Percentiles rank a stretch among this genome's conserved stretches.
These are phyloP conservation scores for Augochlora pura DNA, from an alignment of 1,140 invertebrate species.

Conservation along the genomic window DNA sequence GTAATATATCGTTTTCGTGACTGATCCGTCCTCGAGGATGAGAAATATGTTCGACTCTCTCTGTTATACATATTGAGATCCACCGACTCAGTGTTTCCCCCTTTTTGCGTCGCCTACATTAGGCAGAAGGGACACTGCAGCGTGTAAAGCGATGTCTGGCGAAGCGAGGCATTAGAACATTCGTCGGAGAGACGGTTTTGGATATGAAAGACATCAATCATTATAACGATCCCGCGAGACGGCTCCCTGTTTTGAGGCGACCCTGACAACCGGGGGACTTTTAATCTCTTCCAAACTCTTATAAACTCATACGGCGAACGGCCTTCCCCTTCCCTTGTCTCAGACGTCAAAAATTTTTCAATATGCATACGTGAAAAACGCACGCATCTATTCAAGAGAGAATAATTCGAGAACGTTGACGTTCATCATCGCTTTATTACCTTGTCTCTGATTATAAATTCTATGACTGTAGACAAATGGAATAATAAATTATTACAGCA, in stretches of 20 bases:
- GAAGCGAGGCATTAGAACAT: constrained; percentile 41
- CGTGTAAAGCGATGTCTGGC: constrained; percentile 35
- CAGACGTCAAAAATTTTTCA: constrained; percentile 1
- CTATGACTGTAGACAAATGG: too few relatives aligned
- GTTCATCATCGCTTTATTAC: too few relatives aligned
- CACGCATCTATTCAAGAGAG: too few relatives aligned
- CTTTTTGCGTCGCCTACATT: constrained; percentile 1
- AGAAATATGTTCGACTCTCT: background rate
- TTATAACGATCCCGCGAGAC: constrained; percentile 42
- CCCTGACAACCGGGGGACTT: constrained; percentile 36
- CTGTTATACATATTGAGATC: constrained; percentile 15
- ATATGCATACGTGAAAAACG: background rate
- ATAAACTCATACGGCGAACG: constrained; percentile 39
- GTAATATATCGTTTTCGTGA: background rate
- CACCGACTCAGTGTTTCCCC: background rate
- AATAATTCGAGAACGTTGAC: too few relatives aligned
- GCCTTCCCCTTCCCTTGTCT: background rate
- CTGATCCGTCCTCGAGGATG: background rate
- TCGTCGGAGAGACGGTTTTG: constrained; percentile 45
- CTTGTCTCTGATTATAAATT: too few relatives aligned
- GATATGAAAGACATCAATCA: constrained; percentile 54
- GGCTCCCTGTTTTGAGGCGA: constrained; percentile 42
- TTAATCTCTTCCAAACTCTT: constrained; percentile 52
- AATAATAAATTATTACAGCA: too few relatives aligned
- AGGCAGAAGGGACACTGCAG: constrained; percentile 17